These are phyloP conservation scores for Pristionchus fissidentatus DNA, from an alignment of 2,888 invertebrate species.

Conservation along the genomic window DNA sequence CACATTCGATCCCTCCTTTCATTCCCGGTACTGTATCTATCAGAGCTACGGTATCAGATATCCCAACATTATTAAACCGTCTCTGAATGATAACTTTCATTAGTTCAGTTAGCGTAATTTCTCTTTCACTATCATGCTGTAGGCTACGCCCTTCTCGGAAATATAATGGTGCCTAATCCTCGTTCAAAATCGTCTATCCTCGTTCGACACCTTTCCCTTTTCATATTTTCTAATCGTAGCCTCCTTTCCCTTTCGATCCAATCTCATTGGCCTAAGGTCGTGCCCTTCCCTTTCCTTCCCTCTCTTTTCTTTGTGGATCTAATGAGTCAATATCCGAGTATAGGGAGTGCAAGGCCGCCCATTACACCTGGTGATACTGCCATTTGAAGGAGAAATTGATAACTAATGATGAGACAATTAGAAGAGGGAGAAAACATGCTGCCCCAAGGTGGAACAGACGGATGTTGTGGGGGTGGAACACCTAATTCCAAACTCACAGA, in stretches of 20 bases:
- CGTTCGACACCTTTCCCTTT: slow-evolving; percentile 12
- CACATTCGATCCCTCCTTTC: neutral
- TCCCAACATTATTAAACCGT: neutral
- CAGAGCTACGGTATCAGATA: too few species aligned
- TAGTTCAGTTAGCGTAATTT: too few species aligned
- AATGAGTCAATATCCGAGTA: too few species aligned
- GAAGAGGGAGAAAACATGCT: neutral
- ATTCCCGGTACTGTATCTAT: neutral
- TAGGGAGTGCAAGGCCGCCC: slow-evolving; percentile 18
- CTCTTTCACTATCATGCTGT: too few species aligned
- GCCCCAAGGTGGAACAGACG: too few species aligned
- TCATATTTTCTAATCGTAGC: neutral
- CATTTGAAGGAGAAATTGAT: neutral
- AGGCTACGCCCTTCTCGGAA: too few species aligned
- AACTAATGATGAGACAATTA: neutral
- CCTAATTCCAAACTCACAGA: too few species aligned
- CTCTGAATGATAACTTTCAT: neutral
- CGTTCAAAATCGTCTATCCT: neutral
- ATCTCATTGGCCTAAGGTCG: slow-evolving; percentile 15
- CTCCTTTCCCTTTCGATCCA: too few species aligned
- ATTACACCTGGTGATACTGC: slow-evolving; percentile 2
- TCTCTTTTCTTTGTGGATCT: too few species aligned
- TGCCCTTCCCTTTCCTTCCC: slow-evolving; percentile 27
- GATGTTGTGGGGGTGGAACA: too few species aligned
- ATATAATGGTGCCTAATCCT: neutral